A percentile compares a stretch with the other conserved stretches of the same genome.
These are phyloP conservation scores for Cydia splendana DNA, from an alignment of 1,140 invertebrate species.

Conservation along the genomic window DNA sequence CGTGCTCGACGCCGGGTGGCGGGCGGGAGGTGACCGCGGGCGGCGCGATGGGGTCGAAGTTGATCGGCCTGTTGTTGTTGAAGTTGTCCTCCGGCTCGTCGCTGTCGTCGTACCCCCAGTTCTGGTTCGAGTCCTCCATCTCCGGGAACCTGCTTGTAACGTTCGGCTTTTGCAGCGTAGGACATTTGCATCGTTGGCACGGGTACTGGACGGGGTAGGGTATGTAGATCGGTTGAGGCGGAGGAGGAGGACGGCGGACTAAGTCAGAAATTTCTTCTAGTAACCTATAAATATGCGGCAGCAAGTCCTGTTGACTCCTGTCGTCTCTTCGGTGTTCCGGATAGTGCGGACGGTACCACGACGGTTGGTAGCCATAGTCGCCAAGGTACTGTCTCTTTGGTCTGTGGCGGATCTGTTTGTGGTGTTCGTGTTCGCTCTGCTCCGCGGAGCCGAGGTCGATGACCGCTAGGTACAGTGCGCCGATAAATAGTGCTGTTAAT, in stretches of 20 bases:
- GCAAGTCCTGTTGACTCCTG: conserved; percentile 49
- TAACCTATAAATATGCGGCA: conserved; percentile 49
- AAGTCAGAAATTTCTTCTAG: conserved; percentile 56
- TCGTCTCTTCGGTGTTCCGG: conserved; percentile 20
- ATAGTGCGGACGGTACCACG: conserved; percentile 5
- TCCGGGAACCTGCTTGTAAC: conserved; percentile 34
- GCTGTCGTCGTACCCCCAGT: conserved; percentile 29
- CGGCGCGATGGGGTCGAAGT: conserved; percentile 30
- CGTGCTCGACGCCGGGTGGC: background rate
- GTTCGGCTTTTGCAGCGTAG: conserved; percentile 7
- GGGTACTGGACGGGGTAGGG: conserved; percentile 57
- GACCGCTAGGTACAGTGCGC: conserved; percentile 38
- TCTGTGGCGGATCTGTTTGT: conserved; percentile 24
- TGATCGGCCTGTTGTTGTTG: conserved; percentile 17
- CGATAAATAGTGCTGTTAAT: conserved; percentile 36
- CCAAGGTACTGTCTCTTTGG: conserved; percentile 53
- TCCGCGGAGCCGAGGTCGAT: conserved; percentile 38
- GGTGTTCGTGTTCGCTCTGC: conserved; percentile 28
- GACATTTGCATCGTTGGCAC: conserved; percentile 38
- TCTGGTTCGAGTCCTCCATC: conserved; percentile 38
- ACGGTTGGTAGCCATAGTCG: conserved; percentile 45
- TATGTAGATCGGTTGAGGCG: conserved; percentile 60
- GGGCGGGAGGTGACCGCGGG: background rate
- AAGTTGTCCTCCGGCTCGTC: conserved; percentile 28
- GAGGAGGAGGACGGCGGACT: conserved; percentile 47